Evolutionary conservation across 2,113 vertebrate species (phyloP).

Genomic region (Myrmophylax atrothorax): DNA sequence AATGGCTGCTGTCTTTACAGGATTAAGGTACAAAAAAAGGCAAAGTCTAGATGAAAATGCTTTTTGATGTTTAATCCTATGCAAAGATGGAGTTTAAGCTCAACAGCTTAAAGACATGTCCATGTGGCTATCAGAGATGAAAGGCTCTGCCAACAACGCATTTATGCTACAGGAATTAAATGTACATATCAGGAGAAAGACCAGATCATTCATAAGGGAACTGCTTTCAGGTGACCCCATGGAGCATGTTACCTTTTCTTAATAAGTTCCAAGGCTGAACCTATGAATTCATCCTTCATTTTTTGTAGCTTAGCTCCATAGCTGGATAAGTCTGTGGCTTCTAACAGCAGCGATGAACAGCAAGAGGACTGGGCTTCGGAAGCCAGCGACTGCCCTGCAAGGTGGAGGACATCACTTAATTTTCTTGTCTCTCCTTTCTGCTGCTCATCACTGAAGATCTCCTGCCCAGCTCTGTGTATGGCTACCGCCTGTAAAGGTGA

Average conservation of each 20-base stretch:
- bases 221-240: constrained; percentile 11
- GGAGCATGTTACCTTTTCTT: constrained; percentile 85
- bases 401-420: constrained; percentile 52
- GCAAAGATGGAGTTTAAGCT: not conserved
- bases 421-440: constrained; percentile 32
- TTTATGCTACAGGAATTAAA: constrained; percentile 11
- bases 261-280: constrained; percentile 88
- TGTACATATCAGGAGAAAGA: not conserved
- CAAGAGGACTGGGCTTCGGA: constrained; percentile 83
- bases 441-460: constrained; percentile 31
- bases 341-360: constrained; percentile 86
- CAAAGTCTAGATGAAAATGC: constrained; percentile 15
- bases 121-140: not conserved
- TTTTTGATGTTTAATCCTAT: not conserved
- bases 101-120: not conserved
- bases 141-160: not conserved
- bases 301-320: constrained; percentile 89
- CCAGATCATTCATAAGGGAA: not conserved
- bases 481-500: constrained; percentile 75
- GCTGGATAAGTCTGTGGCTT: constrained; percentile 85
- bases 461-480: constrained; percentile 34
- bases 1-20: not conserved
- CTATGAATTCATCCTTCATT: constrained; percentile 89
- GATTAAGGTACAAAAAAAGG: not conserved
- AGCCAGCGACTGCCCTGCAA: constrained; percentile 68